Conservation (phyloP, 2,113 vertebrate species). For the Tauraco erythrolophus region DNA sequence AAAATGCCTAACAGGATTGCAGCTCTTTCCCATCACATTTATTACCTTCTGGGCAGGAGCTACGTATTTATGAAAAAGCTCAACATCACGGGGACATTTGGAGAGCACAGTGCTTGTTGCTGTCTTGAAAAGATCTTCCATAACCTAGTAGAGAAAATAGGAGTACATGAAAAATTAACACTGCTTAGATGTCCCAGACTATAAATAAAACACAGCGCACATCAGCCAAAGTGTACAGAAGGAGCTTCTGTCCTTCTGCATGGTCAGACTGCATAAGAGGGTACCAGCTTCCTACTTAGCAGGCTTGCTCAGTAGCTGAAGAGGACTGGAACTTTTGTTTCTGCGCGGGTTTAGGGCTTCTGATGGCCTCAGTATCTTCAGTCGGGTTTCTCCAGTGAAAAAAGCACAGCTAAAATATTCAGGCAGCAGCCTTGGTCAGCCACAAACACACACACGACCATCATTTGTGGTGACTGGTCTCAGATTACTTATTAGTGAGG, state of each 20-base stretch:
- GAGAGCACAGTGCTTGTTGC: constrained; percentile 81
- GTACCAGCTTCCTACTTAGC: not conserved
- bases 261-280: not conserved
- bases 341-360: not conserved
- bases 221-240: not conserved
- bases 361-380: not conserved
- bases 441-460: not conserved
- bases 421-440: not conserved
- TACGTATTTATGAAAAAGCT: constrained; percentile 88
- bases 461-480: not conserved
- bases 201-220: not conserved
- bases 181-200: not conserved
- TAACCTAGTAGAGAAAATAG: constrained; percentile 79
- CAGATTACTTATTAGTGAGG: not conserved
- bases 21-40: not conserved
- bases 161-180: not conserved
- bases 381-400: not conserved
- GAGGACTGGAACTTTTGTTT: not conserved
- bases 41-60: constrained; percentile 89
- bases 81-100: constrained; percentile 85
- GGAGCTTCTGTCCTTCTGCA: not conserved
- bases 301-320: not conserved
- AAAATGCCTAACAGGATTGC: not conserved
- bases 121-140: constrained; percentile 90
- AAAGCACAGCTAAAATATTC: not conserved